Evolutionary conservation across 2,888 invertebrate genomes (phyloP).

Genomic region (Rhagium mordax): DNA sequence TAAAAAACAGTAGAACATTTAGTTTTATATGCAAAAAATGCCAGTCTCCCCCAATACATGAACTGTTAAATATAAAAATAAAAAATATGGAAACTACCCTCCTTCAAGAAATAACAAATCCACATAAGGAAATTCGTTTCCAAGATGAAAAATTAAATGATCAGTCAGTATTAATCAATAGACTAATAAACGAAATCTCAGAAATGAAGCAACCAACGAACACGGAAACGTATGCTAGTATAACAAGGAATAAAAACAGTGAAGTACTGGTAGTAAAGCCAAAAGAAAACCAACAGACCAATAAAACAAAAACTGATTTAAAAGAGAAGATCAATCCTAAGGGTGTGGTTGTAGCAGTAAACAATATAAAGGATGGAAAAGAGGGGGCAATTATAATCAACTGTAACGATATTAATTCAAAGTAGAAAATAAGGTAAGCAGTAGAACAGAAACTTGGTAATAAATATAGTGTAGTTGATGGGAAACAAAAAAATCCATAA

Average conservation of each 20-base stretch:
- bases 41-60: not conserved
- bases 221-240: not conserved
- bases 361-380: not conserved
- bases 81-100: not conserved
- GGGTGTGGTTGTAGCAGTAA: not conserved
- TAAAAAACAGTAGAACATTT: not conserved
- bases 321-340: not conserved
- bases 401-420: not conserved
- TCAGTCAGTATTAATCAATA: not conserved
- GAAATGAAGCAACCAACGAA: not conserved
- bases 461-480: not conserved
- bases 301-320: not conserved
- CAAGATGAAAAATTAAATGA: not conserved
- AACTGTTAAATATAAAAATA: not conserved
- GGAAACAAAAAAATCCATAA: not conserved
- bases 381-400: not conserved
- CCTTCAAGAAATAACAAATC: not conserved
- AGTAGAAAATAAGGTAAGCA: not conserved
- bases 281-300: not conserved
- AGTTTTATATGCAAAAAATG: not conserved
- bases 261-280: not conserved
- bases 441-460: not conserved
- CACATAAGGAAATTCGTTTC: not conserved
- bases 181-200: not conserved
- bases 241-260: not conserved